phyloP scores from a whole-genome alignment of 2,797 vertebrate species.

The Intellagama lesueurii region DNA sequence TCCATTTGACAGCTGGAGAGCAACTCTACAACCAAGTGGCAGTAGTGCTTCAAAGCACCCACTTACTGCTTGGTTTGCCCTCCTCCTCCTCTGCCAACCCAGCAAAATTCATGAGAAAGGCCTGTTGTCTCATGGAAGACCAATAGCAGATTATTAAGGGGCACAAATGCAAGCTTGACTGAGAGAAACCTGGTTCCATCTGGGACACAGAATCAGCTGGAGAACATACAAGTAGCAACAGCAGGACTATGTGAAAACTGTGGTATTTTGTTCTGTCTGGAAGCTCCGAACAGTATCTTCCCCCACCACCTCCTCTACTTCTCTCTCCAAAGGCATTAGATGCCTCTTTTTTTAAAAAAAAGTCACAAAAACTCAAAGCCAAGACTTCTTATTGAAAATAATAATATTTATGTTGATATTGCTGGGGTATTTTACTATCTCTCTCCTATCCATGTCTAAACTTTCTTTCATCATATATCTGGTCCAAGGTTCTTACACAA shows the following conservation, averaged over 20 bases:
- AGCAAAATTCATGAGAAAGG: conserved; percentile 3
- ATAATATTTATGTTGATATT: background rate
- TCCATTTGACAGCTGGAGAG: conserved; percentile 36
- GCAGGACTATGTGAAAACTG: background rate
- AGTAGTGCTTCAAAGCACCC: conserved; percentile 18
- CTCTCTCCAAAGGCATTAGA: background rate
- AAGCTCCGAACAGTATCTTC: background rate
- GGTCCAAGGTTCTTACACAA: background rate
- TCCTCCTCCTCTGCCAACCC: conserved; percentile 12
- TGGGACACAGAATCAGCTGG: background rate
- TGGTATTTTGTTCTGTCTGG: background rate
- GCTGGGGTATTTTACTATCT: background rate
- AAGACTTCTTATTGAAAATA: background rate
- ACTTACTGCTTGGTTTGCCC: background rate
- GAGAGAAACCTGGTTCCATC: background rate
- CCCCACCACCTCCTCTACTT: background rate
- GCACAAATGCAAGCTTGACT: conserved; percentile 35
- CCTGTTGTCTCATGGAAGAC: conserved; percentile 43
- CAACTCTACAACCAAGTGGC: conserved; percentile 41
- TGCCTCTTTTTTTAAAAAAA: background rate
- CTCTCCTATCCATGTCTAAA: background rate
- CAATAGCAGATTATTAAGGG: conserved; percentile 53
- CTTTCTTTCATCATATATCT: background rate
- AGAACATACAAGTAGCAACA: background rate
- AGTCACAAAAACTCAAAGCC: too few species aligned